phyloP scores from a whole-genome alignment of 2,113 vertebrate genomes.

The Burhinus oedicnemus region DNA sequence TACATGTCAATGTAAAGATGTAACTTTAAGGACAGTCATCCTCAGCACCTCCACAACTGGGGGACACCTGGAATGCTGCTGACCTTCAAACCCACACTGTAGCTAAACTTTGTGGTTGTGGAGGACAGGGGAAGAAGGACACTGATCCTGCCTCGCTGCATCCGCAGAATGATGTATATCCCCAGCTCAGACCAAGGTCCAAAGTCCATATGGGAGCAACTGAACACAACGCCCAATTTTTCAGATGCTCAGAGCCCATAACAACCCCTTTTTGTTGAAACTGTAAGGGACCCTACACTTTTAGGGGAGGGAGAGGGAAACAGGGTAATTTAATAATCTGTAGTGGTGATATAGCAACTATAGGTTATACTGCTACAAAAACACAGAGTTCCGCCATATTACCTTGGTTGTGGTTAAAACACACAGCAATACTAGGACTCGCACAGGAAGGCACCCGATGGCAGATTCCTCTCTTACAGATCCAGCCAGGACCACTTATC shows the following conservation, averaged over 20 bases:
- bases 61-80: neutral
- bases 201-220: neutral
- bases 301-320: neutral
- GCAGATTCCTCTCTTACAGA: neutral
- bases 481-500: neutral
- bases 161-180: neutral
- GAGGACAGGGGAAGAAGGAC: neutral
- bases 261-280: neutral
- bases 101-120: neutral
- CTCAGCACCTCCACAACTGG: neutral
- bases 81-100: neutral
- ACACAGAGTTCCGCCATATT: neutral
- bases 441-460: neutral
- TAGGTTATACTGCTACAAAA: neutral
- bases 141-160: neutral
- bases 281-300: neutral
- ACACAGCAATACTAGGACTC: neutral
- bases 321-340: neutral
- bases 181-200: neutral
- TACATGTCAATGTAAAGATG: neutral
- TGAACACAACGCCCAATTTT: neutral
- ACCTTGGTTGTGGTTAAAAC: neutral
- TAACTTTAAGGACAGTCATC: neutral
- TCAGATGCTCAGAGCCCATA: neutral
- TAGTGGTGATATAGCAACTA: neutral